These are phyloP conservation scores for Carcina quercana DNA, from an alignment of 2,888 invertebrate species.

Conservation along the genomic window DNA sequence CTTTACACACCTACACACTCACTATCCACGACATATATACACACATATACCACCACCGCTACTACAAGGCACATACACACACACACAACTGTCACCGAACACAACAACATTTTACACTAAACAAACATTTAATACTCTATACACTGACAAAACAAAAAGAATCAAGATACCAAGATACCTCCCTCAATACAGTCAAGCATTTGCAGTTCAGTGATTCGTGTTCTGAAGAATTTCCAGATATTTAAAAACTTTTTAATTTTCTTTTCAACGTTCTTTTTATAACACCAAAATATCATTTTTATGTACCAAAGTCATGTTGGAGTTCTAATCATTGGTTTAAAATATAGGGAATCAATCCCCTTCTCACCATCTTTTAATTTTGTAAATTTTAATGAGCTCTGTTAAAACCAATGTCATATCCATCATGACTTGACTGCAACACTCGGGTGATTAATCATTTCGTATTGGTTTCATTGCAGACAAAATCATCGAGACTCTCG, in stretches of 20 bases:
- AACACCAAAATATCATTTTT: conserved; percentile 16
- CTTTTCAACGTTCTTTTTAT: conserved; percentile 25
- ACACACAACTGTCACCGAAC: conserved; percentile 16
- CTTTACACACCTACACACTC: conserved; percentile 42
- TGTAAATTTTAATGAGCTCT: too few species aligned
- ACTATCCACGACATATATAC: conserved; percentile 19
- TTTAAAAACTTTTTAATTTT: conserved; percentile 25
- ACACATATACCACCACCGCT: conserved; percentile 18
- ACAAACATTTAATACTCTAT: conserved; percentile 7
- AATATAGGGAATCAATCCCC: too few species aligned
- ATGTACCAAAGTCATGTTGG: conserved; percentile 42
- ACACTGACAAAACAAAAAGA: conserved; percentile 5
- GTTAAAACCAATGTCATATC: conserved; percentile 38
- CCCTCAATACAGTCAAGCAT: conserved; percentile 11
- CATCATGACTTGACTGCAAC: conserved; percentile 47
- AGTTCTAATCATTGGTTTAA: conserved; percentile 32
- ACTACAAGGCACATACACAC: conserved; percentile 19
- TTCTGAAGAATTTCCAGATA: conserved; percentile 31
- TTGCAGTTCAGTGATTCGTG: conserved; percentile 11
- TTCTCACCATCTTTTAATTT: too few species aligned
- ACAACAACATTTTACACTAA: conserved; percentile 10
- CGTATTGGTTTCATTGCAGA: conserved; percentile 87
- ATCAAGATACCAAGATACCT: conserved; percentile 11
- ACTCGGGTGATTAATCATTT: conserved; percentile 40
- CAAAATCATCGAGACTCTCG: conserved; percentile 98